A percentile compares a stretch with the other conserved stretches of the same genome.
Evolutionary conservation across 2,113 vertebrate genomes (phyloP).

Genomic region (Protobothrops mucrosquamatus): DNA sequence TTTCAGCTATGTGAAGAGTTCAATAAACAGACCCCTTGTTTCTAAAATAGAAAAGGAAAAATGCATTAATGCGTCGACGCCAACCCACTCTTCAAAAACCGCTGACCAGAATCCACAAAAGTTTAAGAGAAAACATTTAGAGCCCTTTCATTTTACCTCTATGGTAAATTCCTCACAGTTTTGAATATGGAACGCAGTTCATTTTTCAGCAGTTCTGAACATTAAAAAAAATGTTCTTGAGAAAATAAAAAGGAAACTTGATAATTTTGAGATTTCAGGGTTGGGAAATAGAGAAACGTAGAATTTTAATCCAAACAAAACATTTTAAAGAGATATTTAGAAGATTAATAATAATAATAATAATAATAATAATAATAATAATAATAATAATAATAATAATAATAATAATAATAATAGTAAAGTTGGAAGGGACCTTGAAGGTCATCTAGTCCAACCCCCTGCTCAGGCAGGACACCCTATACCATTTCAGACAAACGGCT

Average conservation of each 20-base stretch:
- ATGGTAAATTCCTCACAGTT: not conserved
- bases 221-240: not conserved
- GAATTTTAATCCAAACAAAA: not conserved
- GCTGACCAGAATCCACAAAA: not conserved
- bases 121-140: not conserved
- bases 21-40: not conserved
- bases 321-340: not conserved
- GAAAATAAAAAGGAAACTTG: not conserved
- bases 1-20: not conserved
- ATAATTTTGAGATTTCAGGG: not conserved
- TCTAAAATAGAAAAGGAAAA: not conserved
- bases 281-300: not conserved
- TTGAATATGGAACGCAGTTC: not conserved
- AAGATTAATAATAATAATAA: too few relatives aligned
- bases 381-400: too few relatives aligned
- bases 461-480: too few relatives aligned
- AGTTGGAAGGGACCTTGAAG: too few relatives aligned
- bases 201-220: not conserved
- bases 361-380: too few relatives aligned
- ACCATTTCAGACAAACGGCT: too few relatives aligned
- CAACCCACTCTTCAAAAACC: not conserved
- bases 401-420: too few relatives aligned
- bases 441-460: too few relatives aligned
- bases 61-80: not conserved
- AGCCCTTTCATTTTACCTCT: not conserved